phyloP scores from a whole-genome alignment of 2,888 invertebrate species.

The Panzeria rudis region DNA sequence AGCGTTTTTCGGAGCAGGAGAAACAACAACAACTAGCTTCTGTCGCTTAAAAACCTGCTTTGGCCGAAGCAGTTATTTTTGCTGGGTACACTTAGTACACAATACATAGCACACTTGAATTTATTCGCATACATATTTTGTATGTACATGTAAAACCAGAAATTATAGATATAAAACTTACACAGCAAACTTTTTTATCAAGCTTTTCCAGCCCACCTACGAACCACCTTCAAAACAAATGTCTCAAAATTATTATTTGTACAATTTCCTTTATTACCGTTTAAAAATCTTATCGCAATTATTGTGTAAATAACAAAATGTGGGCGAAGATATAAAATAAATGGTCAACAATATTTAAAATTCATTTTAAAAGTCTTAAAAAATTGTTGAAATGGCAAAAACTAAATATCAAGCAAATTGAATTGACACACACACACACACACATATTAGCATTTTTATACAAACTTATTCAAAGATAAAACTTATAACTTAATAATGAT shows the following conservation, averaged over 20 bases:
- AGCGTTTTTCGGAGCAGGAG: too few relatives aligned
- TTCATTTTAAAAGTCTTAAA: not conserved
- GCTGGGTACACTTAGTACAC: too few relatives aligned
- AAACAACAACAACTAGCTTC: too few relatives aligned
- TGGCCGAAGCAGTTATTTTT: too few relatives aligned
- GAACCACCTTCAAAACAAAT: not conserved
- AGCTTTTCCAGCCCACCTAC: not conserved
- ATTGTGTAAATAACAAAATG: not conserved
- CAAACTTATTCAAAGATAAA: not conserved
- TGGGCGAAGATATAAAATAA: not conserved
- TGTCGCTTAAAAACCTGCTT: too few relatives aligned
- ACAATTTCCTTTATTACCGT: not conserved
- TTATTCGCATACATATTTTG: too few relatives aligned
- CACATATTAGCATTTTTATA: constrained; percentile 6
- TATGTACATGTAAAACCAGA: too few relatives aligned
- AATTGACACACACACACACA: constrained; percentile 35
- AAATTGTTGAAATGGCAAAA: constrained; percentile 14
- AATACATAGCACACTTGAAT: too few relatives aligned
- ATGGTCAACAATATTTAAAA: too few relatives aligned
- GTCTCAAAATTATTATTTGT: not conserved
- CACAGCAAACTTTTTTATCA: too few relatives aligned
- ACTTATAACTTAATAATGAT: constrained; percentile 15
- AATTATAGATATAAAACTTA: too few relatives aligned
- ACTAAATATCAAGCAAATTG: constrained; percentile 22
- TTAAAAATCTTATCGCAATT: not conserved